phyloP scores from a whole-genome alignment of 2,797 vertebrate species.

The Pseudopleuronectes americanus region DNA sequence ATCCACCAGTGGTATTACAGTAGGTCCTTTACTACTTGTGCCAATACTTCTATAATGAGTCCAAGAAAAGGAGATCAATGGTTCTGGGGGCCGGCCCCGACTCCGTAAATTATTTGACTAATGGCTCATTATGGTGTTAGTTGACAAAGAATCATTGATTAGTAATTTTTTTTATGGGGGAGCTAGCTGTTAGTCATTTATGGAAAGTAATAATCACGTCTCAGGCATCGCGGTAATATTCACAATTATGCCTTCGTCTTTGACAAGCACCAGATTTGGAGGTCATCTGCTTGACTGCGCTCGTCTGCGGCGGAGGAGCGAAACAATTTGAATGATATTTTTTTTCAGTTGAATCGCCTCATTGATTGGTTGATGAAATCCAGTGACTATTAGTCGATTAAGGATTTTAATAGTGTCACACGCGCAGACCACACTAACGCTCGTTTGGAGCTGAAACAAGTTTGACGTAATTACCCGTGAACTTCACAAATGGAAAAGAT shows the following conservation, averaged over 20 bases:
- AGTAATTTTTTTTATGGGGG: slow-evolving; percentile 22
- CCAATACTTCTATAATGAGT: slow-evolving; percentile 32
- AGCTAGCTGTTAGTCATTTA: slow-evolving; percentile 27
- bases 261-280: not conserved
- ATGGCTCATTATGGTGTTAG: slow-evolving; percentile 39
- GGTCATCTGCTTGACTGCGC: not conserved
- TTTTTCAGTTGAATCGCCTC: slow-evolving; percentile 7
- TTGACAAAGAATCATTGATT: slow-evolving; percentile 37
- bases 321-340: slow-evolving; percentile 5
- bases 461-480: not conserved
- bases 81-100: not conserved
- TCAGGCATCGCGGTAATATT: slow-evolving; percentile 17
- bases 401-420: not conserved
- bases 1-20: slow-evolving; percentile 16
- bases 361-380: slow-evolving; percentile 1
- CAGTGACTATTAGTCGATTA: not conserved
- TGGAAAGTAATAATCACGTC: slow-evolving; percentile 21
- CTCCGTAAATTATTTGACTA: slow-evolving; percentile 29
- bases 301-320: not conserved
- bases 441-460: not conserved
- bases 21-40: slow-evolving; percentile 13
- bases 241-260: slow-evolving; percentile 8
- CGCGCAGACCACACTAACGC: not conserved
- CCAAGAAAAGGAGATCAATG: slow-evolving; percentile 26
- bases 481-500: not conserved